These are phyloP conservation scores for Drosophila navojoa DNA, from an alignment of 1,140 invertebrate species.

Conservation along the genomic window DNA sequence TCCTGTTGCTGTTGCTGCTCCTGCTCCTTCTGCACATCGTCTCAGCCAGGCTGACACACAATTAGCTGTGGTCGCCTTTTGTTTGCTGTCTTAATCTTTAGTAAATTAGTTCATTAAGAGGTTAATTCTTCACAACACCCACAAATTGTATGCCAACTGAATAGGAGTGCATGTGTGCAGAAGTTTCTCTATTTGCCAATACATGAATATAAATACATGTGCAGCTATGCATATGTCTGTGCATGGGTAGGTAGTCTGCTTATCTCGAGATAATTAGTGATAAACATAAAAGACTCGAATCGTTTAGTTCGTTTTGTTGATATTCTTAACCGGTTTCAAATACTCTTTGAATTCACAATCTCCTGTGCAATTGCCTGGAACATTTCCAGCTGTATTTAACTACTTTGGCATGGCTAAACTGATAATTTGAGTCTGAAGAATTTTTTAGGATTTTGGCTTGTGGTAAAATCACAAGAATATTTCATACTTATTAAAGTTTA, in stretches of 20 bases:
- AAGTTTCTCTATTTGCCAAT: background rate
- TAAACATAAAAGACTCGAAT: conserved; percentile 4
- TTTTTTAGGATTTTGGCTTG: no score
- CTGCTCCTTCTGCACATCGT: background rate
- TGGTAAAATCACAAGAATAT: no score
- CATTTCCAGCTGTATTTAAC: no score
- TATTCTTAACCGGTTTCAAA: no score
- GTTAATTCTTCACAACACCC: conserved; percentile 83
- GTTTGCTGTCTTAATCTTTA: conserved; percentile 80
- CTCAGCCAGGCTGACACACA: conserved; percentile 21
- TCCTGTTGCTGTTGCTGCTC: conserved; percentile 7
- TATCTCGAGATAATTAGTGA: background rate
- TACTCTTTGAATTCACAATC: no score
- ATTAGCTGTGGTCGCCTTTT: conserved; percentile 73
- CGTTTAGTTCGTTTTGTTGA: background rate
- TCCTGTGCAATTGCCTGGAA: no score
- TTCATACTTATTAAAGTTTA: no score
- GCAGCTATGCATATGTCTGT: background rate
- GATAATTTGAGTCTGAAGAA: no score
- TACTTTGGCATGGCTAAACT: no score
- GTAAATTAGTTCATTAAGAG: conserved; percentile 84
- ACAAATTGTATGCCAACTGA: conserved; percentile 63
- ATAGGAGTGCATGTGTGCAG: conserved; percentile 6
- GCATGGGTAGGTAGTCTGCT: background rate
- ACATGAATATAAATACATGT: background rate